These are phyloP conservation scores for Mus musculus DNA, from an alignment of 2,113 vertebrate species.

Conservation along the genomic window GRCm39 chr5:111868001-111868500, in stretches of 20 bases:
- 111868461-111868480: neutral
- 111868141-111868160: neutral
- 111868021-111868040: neutral
- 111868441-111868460: neutral
- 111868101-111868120: rapidly evolving
- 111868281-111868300: rapidly evolving
- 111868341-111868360: rapidly evolving
- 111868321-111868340: rapidly evolving
- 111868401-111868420: neutral
- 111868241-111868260: neutral
- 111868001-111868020: neutral
- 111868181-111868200: neutral
- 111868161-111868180: too few species aligned
- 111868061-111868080: neutral
- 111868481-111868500: neutral
- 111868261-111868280: neutral
- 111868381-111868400: too few species aligned
- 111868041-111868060: neutral
- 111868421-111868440: neutral
- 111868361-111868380: neutral
- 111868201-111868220: too few species aligned
- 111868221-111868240: neutral
- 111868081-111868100: neutral
- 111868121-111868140: neutral
- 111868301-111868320: rapidly evolving